Percentiles rank a stretch among this genome's conserved stretches.
phyloP scores from a whole-genome alignment of 2,113 vertebrate genomes.

The Montifringilla adamsi region DNA sequence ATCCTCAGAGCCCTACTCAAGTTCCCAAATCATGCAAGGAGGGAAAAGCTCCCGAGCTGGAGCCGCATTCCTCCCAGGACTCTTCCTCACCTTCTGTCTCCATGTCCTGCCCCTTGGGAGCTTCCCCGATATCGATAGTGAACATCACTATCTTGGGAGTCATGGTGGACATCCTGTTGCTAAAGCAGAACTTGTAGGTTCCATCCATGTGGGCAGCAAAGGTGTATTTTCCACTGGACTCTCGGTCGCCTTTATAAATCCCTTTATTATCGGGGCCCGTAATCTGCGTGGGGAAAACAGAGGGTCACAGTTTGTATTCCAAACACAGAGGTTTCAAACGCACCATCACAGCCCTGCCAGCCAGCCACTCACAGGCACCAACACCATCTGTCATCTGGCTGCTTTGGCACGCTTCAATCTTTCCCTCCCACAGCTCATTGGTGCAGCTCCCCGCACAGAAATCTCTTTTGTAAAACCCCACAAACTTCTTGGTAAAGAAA shows the following conservation, averaged over 20 bases:
- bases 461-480: not conserved
- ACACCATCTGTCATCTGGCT: not conserved
- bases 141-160: constrained; percentile 99
- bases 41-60: not conserved
- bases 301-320: not conserved
- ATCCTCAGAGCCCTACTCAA: not conserved
- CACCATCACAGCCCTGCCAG: not conserved
- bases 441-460: not conserved
- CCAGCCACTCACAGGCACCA: not conserved
- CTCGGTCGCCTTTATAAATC: constrained; percentile 96
- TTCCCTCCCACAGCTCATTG: not conserved
- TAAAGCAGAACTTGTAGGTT: constrained; percentile 97
- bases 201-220: constrained; percentile 99
- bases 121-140: constrained; percentile 97
- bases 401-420: rapidly evolving
- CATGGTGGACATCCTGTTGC: constrained; percentile 99
- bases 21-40: not conserved
- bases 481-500: not conserved
- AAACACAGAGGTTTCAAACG: not conserved
- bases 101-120: constrained; percentile 95
- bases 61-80: not conserved
- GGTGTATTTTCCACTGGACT: constrained; percentile 97
- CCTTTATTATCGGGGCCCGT: constrained; percentile 95
- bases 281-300: constrained; percentile 76
- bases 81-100: constrained; percentile 91